A percentile compares a stretch with the other conserved stretches of the same genome.
Evolutionary conservation across 2,797 vertebrate genomes (phyloP).

Genomic region (Molossus alvarezi): DNA sequence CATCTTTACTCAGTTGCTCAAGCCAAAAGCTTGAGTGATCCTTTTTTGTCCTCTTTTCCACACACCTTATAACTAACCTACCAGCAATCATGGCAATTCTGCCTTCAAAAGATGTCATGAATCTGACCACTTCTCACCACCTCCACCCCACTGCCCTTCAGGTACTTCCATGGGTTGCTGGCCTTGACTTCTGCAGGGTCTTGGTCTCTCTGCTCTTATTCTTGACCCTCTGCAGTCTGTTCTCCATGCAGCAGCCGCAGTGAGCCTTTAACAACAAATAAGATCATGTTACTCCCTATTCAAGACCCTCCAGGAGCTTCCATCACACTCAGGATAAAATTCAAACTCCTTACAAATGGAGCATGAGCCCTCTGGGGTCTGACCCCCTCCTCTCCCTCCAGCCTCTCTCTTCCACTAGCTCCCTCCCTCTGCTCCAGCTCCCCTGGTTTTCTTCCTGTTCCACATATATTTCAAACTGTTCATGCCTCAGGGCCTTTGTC

Average conservation of each 20-base stretch:
- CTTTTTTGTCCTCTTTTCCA: background rate
- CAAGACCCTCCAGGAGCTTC: background rate
- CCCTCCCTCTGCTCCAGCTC: background rate
- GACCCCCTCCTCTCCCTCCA: background rate
- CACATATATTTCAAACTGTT: background rate
- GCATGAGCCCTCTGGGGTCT: background rate
- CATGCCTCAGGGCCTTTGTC: background rate
- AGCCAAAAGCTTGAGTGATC: background rate
- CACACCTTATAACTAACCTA: background rate
- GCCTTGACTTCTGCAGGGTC: background rate
- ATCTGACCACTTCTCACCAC: background rate
- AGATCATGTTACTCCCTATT: background rate
- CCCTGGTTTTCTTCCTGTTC: background rate
- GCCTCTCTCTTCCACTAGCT: background rate
- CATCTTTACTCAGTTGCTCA: background rate
- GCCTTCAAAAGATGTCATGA: background rate
- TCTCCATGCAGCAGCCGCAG: conserved; percentile 8
- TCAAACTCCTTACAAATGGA: background rate
- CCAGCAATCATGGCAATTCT: background rate
- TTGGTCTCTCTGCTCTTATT: background rate
- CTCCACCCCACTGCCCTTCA: background rate
- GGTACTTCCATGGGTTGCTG: background rate
- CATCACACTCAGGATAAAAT: background rate
- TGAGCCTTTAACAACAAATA: conserved; percentile 56
- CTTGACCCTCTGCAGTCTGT: background rate